phyloP scores from a whole-genome alignment of 2,113 vertebrate species.

The Pelusios castaneus region DNA sequence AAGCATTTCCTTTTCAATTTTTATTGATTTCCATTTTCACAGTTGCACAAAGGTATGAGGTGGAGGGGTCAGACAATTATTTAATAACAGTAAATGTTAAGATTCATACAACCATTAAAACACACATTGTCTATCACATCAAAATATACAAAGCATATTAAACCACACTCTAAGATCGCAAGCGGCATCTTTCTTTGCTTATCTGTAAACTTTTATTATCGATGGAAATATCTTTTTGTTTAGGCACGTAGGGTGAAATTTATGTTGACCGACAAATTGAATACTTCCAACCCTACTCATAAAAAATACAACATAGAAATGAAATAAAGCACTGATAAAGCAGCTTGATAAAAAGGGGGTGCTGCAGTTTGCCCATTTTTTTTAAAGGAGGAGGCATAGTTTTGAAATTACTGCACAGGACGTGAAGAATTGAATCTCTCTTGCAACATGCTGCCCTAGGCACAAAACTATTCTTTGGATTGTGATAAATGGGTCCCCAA shows the following conservation, averaged over 20 bases:
- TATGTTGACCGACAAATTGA: neutral
- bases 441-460: neutral
- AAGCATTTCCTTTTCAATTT: too few relatives aligned
- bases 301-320: neutral
- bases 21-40: neutral
- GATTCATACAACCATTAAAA: neutral
- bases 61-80: neutral
- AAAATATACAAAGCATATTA: neutral
- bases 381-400: neutral
- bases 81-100: neutral
- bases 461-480: too few relatives aligned
- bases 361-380: neutral
- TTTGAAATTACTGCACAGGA: neutral
- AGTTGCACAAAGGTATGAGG: neutral
- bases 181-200: neutral
- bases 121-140: neutral
- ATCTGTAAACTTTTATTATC: neutral
- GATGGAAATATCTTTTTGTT: neutral
- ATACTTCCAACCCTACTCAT: neutral
- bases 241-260: neutral
- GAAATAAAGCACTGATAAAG: constrained; percentile 10
- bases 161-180: neutral
- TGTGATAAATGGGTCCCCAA: neutral
- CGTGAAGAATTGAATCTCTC: neutral
- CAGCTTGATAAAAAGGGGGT: neutral